Evolutionary conservation across 2,797 vertebrate genomes (phyloP).

Genomic region (Smutsia gigantea): DNA sequence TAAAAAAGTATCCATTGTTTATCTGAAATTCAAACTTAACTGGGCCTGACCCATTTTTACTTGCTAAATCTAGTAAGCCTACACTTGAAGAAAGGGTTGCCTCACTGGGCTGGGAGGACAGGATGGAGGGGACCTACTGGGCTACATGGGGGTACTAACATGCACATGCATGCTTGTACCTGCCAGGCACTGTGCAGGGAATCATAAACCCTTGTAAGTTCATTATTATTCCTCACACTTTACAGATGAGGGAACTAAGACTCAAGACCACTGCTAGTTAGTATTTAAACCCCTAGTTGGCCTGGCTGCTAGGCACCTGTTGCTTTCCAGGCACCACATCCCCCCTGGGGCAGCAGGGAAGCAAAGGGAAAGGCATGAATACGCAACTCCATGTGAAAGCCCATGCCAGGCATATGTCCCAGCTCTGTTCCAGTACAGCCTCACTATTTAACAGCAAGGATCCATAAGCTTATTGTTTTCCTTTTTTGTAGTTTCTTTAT

Average conservation of each 20-base stretch:
- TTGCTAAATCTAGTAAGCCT: neutral
- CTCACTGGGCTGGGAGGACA: neutral
- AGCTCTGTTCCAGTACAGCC: neutral
- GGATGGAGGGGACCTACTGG: neutral
- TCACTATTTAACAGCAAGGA: neutral
- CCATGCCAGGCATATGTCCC: neutral
- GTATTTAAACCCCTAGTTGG: neutral
- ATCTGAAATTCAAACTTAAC: neutral
- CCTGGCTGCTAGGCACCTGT: neutral
- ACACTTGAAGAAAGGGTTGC: neutral
- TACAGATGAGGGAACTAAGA: neutral
- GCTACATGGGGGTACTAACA: neutral
- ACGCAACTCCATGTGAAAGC: neutral
- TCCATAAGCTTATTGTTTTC: neutral
- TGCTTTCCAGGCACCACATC: neutral
- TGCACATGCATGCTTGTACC: neutral
- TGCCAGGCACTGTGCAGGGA: neutral
- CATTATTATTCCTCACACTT: neutral
- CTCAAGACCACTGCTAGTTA: neutral
- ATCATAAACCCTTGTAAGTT: neutral
- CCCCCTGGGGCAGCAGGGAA: neutral
- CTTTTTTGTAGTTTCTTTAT: neutral
- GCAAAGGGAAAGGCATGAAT: neutral
- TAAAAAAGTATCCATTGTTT: neutral
- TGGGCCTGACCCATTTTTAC: neutral